A percentile compares a stretch with the other conserved stretches of the same genome.
Evolutionary conservation across 64 coral and sea anemone genomes (phyloP).

Genomic region (Porites australiensis): DNA sequence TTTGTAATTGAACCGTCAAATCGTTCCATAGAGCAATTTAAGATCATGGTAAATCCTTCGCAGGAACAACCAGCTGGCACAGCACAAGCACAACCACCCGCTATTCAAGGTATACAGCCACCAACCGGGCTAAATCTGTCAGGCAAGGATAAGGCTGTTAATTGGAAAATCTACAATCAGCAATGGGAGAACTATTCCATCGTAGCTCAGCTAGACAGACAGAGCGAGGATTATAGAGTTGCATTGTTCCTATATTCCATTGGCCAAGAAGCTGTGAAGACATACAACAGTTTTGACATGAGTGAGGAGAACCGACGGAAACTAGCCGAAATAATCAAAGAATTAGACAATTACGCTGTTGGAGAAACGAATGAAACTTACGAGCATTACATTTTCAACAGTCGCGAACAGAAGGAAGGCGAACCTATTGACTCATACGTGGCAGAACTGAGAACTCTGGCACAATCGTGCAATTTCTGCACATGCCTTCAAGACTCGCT

Average conservation of each 20-base stretch:
- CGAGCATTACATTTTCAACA: slow-evolving; percentile 69
- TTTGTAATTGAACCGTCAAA: too few relatives aligned
- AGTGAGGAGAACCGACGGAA: slow-evolving; percentile 8
- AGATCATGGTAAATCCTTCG: too few relatives aligned
- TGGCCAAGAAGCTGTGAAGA: slow-evolving; percentile 44
- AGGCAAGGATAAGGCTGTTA: slow-evolving; percentile 37
- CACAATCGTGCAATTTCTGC: slow-evolving; percentile 59
- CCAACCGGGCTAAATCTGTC: slow-evolving; percentile 33
- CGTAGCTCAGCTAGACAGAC: slow-evolving; percentile 43
- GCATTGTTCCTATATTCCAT: slow-evolving; percentile 65
- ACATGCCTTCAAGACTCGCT: slow-evolving; percentile 32
- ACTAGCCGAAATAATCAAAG: slow-evolving; percentile 18
- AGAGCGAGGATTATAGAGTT: slow-evolving; percentile 48
- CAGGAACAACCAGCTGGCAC: too few relatives aligned
- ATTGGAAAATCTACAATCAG: slow-evolving; percentile 84
- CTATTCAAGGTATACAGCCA: too few relatives aligned
- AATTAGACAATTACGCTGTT: slow-evolving; percentile 53
- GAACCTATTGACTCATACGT: slow-evolving; percentile 61
- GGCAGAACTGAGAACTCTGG: slow-evolving; percentile 41
- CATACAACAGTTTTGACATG: slow-evolving; percentile 65
- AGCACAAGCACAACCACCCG: too few relatives aligned
- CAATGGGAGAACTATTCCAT: slow-evolving; percentile 65
- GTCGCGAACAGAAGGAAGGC: slow-evolving; percentile 43
- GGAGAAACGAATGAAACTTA: slow-evolving; percentile 72
- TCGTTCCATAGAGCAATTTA: too few relatives aligned